Conservation (phyloP, 2,888 invertebrate genomes). For the Epiblema foenella region DNA sequence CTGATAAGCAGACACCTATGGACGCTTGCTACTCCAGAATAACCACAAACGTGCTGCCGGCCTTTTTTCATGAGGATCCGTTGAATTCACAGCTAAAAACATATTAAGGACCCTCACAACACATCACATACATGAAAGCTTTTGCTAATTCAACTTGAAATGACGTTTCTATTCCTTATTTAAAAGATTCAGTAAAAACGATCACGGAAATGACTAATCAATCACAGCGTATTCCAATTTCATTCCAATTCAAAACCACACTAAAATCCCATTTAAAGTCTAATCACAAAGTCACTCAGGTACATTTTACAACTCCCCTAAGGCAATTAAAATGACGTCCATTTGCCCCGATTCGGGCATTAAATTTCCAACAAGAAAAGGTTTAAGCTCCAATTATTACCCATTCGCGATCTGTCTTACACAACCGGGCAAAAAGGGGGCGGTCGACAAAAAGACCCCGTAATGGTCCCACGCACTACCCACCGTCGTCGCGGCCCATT, state of each 20-base stretch:
- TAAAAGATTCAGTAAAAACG: not conserved
- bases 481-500: slow-evolving; percentile 64
- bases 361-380: slow-evolving; percentile 73
- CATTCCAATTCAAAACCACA: not conserved
- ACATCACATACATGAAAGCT: too few species aligned
- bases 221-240: not conserved
- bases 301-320: slow-evolving; percentile 34
- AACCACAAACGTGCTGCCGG: too few species aligned
- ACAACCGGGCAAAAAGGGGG: slow-evolving; percentile 69
- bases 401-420: slow-evolving; percentile 79
- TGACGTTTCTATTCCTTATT: not conserved
- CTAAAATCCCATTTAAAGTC: slow-evolving; percentile 26
- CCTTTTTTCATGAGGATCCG: too few species aligned
- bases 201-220: not conserved
- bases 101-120: too few species aligned
- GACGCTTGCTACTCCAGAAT: too few species aligned
- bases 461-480: slow-evolving; percentile 71
- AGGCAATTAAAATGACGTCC: slow-evolving; percentile 64
- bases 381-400: slow-evolving; percentile 78
- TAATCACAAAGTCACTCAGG: slow-evolving; percentile 30
- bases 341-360: slow-evolving; percentile 61
- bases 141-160: too few species aligned
- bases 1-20: too few species aligned
- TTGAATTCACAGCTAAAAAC: too few species aligned
- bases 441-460: slow-evolving; percentile 70